These are phyloP conservation scores for Melitaea athalia DNA, from an alignment of 2,888 invertebrate species.

Conservation along the genomic window DNA sequence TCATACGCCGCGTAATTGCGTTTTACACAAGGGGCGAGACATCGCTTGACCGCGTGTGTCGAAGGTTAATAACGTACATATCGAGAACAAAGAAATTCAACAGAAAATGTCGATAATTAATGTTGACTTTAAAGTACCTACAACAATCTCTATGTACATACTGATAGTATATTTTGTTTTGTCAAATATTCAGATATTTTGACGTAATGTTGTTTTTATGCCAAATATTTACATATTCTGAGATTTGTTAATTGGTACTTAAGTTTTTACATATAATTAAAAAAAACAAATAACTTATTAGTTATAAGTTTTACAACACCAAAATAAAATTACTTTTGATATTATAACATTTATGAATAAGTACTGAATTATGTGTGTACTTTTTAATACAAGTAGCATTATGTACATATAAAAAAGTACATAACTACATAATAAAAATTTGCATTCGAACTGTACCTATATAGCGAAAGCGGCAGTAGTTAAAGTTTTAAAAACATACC, in stretches of 20 bases:
- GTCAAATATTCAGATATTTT: background rate
- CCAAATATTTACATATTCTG: no score
- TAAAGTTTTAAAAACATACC: background rate
- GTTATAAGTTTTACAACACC: no score
- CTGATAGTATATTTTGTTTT: constrained; percentile 5
- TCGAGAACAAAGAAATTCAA: constrained; percentile 48
- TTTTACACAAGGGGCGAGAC: constrained; percentile 48
- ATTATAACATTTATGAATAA: no score
- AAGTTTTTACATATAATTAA: no score
- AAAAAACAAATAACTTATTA: no score
- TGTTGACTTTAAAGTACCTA: background rate
- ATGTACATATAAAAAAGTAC: no score
- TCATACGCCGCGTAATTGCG: constrained; percentile 63
- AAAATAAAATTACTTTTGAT: no score
- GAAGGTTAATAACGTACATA: constrained; percentile 59
- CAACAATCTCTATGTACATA: background rate
- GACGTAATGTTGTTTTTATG: no score
- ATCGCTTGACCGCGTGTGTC: constrained; percentile 63
- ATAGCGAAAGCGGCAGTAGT: background rate
- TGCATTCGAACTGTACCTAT: background rate
- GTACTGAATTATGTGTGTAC: no score
- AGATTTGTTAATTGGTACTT: no score
- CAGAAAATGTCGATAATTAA: constrained; percentile 43
- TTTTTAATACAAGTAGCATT: no score
- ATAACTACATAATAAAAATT: background rate